phyloP scores from a whole-genome alignment of 2,797 vertebrate species.

The Propithecus deckenii region DNA sequence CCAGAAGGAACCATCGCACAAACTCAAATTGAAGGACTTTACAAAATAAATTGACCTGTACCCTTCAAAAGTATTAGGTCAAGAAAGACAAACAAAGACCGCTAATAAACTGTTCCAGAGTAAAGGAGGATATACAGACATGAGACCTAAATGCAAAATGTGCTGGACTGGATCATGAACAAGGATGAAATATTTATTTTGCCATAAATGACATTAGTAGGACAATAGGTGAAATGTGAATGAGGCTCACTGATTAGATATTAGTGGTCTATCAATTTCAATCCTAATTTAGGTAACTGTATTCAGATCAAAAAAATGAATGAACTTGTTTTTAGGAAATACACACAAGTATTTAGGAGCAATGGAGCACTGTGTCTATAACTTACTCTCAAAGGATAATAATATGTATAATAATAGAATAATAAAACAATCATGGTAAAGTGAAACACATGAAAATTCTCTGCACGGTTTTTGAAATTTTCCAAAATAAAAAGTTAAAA shows the following conservation, averaged over 20 bases:
- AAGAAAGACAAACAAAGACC: neutral
- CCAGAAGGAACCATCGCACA: neutral
- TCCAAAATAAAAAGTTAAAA: slow-evolving; percentile 12
- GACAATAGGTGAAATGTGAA: neutral
- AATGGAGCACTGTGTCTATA: neutral
- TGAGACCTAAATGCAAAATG: neutral
- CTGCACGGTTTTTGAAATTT: neutral
- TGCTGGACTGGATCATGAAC: neutral
- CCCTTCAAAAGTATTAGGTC: neutral
- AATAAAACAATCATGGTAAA: neutral
- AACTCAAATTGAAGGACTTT: neutral
- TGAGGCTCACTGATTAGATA: neutral
- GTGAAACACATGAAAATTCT: neutral
- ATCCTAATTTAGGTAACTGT: neutral
- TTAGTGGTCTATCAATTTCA: neutral
- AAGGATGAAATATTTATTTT: neutral
- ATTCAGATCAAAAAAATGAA: neutral
- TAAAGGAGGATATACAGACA: neutral
- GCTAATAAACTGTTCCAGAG: neutral
- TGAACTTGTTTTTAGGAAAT: neutral
- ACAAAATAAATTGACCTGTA: neutral
- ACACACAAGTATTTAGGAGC: neutral
- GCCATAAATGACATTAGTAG: neutral
- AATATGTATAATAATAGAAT: neutral
- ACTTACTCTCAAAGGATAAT: neutral